Conservation (phyloP, 2,888 invertebrate species). For the Amiota communis region DNA sequence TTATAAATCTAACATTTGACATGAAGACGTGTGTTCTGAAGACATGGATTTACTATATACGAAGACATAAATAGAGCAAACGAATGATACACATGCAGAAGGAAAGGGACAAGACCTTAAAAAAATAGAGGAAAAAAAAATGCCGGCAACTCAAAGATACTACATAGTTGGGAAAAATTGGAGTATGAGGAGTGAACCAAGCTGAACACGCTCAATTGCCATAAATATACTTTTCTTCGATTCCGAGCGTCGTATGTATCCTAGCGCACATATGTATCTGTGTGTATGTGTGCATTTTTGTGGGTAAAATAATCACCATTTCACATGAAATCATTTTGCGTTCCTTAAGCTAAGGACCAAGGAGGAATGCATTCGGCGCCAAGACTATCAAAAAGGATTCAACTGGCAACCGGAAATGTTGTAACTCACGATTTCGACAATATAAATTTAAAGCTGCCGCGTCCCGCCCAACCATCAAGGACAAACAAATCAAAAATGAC, state of each 20-base stretch:
- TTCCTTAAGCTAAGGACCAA: slow-evolving; percentile 50
- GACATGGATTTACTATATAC: slow-evolving; percentile 66
- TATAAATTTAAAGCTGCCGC: slow-evolving; percentile 21
- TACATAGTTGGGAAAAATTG: not conserved
- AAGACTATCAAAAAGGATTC: not conserved
- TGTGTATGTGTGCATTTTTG: slow-evolving; percentile 46
- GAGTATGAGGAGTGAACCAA: slow-evolving; percentile 8
- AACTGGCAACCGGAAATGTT: slow-evolving; percentile 38
- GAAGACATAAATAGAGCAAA: slow-evolving; percentile 57
- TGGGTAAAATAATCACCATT: slow-evolving; percentile 69
- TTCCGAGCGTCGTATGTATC: slow-evolving; percentile 27
- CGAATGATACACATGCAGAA: slow-evolving; percentile 20
- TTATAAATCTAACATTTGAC: slow-evolving; percentile 70
- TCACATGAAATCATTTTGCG: slow-evolving; percentile 69
- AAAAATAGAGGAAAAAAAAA: not conserved
- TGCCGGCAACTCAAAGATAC: slow-evolving; percentile 38
- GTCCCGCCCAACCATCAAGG: slow-evolving; percentile 46
- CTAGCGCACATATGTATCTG: slow-evolving; percentile 23
- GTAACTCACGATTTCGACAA: slow-evolving; percentile 20
- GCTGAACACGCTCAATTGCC: slow-evolving; percentile 47
- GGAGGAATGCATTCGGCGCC: slow-evolving; percentile 53
- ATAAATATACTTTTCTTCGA: slow-evolving; percentile 45
- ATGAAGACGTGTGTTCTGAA: slow-evolving; percentile 62
- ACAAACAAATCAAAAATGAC: slow-evolving; percentile 66
- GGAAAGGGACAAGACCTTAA: not conserved